These are phyloP conservation scores for Latrodectus hesperus DNA, from an alignment of 2,888 invertebrate genomes.

Conservation along the genomic window DNA sequence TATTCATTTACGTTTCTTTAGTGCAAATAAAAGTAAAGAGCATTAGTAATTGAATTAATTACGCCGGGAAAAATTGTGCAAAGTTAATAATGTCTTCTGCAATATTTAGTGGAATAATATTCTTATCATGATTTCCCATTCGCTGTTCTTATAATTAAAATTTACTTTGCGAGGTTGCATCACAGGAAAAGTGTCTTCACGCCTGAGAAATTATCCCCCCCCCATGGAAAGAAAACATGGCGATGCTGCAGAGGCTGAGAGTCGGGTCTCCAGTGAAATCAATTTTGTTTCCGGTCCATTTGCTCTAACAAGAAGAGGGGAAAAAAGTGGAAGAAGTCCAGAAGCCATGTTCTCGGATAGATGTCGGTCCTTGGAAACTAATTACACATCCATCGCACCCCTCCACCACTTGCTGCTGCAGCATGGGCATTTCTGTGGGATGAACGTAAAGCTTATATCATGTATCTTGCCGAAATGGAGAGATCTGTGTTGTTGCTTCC, in stretches of 20 bases:
- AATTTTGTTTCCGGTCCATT: slow-evolving; percentile 1
- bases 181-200: neutral
- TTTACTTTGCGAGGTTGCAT: too few relatives aligned
- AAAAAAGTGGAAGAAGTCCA: neutral
- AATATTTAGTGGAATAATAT: too few relatives aligned
- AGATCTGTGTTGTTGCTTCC: neutral
- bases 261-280: slow-evolving; percentile 1
- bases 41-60: too few relatives aligned
- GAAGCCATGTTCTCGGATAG: neutral
- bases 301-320: neutral
- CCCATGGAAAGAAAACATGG: neutral
- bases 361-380: slow-evolving; percentile 10
- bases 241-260: neutral
- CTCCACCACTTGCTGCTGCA: neutral
- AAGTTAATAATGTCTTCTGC: too few relatives aligned
- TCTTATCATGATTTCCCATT: too few relatives aligned
- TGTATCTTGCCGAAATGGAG: neutral
- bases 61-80: too few relatives aligned
- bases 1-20: too few relatives aligned
- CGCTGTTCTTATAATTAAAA: too few relatives aligned
- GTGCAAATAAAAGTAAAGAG: too few relatives aligned
- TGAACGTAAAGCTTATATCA: slow-evolving; percentile 17
- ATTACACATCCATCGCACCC: slow-evolving; percentile 23
- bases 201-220: neutral
- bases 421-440: neutral